These are phyloP conservation scores for Asteroscopus sphinx DNA, from an alignment of 2,888 invertebrate genomes.

Conservation along the genomic window DNA sequence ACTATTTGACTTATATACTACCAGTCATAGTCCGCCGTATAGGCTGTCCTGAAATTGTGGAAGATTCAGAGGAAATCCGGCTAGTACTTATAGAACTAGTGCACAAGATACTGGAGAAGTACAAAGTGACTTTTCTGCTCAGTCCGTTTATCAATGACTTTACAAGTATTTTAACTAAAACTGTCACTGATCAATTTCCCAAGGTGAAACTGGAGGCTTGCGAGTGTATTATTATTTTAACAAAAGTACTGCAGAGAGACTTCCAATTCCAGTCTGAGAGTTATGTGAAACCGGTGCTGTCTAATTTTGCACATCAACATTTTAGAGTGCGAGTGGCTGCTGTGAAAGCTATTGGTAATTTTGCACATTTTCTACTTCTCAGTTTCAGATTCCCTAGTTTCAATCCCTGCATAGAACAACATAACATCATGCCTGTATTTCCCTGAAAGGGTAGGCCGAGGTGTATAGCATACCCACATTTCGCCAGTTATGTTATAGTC, in stretches of 20 bases:
- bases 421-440: no score
- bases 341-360: conserved; percentile 92
- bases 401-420: no score
- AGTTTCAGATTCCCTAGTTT: not conserved
- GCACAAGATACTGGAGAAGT: conserved; percentile 91
- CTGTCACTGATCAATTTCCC: conserved; percentile 94
- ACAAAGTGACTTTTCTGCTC: conserved; percentile 90
- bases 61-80: conserved; percentile 94
- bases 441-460: no score
- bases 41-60: conserved; percentile 93
- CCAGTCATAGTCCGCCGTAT: conserved; percentile 94
- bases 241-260: conserved; percentile 91
- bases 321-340: conserved; percentile 94
- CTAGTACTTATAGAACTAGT: conserved; percentile 92
- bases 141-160: conserved; percentile 94
- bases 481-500: no score
- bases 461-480: no score
- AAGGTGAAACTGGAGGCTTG: conserved; percentile 95
- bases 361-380: not conserved
- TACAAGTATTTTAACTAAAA: conserved; percentile 92
- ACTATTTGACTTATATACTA: conserved; percentile 93
- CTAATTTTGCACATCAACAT: conserved; percentile 95
- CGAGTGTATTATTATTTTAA: conserved; percentile 91
- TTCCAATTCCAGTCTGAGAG: conserved; percentile 94
- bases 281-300: conserved; percentile 93